Percentiles rank a stretch among this genome's conserved stretches.
phyloP scores from a whole-genome alignment of 2,797 vertebrate genomes.

The Peromyscus nudipes region DNA sequence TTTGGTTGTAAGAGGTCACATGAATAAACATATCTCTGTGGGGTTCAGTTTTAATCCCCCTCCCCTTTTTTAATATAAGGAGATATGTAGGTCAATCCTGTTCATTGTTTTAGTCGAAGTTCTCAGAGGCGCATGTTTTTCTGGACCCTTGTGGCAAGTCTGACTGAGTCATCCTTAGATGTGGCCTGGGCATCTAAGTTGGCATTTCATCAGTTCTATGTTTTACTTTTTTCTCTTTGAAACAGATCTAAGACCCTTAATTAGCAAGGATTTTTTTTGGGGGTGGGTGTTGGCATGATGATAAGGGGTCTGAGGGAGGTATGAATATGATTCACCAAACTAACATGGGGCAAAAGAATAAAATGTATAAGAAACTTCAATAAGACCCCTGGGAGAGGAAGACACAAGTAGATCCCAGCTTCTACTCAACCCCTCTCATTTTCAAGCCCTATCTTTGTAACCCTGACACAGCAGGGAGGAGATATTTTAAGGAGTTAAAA shows the following conservation, averaged over 20 bases:
- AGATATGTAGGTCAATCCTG: conserved; percentile 91
- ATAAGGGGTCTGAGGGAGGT: background rate
- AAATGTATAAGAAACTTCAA: conserved; percentile 14
- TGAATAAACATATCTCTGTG: conserved; percentile 92
- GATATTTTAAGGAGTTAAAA: conserved; percentile 81
- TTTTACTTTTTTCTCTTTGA: background rate
- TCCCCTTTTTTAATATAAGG: conserved; percentile 88
- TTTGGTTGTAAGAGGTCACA: conserved; percentile 92
- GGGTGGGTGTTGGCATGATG: rapidly evolving
- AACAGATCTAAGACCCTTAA: conserved; percentile 52
- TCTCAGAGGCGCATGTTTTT: conserved; percentile 73
- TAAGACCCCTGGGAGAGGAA: conserved; percentile 34
- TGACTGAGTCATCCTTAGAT: conserved; percentile 10
- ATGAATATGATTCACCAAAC: conserved; percentile 2
- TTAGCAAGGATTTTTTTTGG: background rate
- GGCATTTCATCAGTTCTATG: background rate
- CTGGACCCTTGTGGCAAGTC: conserved; percentile 60
- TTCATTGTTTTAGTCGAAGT: conserved; percentile 88
- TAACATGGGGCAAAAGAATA: background rate
- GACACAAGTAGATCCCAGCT: background rate
- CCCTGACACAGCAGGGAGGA: conserved; percentile 32
- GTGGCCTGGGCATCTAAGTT: background rate
- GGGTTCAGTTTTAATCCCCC: conserved; percentile 90
- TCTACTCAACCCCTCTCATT: conserved; percentile 31
- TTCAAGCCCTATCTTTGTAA: conserved; percentile 72